phyloP scores from a whole-genome alignment of 2,888 invertebrate species.

The Trisateles emortualis region DNA sequence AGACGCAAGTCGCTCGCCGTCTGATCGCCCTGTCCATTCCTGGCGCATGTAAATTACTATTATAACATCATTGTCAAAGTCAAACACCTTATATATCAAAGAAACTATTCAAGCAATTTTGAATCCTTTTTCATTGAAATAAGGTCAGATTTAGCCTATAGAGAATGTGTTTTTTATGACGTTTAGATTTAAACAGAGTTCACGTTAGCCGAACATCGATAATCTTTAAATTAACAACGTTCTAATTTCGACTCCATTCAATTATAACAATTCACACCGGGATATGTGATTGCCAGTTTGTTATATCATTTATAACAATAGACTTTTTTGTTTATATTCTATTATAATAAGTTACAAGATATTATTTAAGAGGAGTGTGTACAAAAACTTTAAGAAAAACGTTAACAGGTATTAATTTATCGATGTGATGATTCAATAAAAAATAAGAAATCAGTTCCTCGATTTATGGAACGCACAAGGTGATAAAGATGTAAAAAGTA shows the following conservation, averaged over 20 bases:
- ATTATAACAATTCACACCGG: constrained; percentile 63
- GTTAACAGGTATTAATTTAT: constrained; percentile 37
- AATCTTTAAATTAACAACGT: constrained; percentile 59
- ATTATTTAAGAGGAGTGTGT: constrained; percentile 13
- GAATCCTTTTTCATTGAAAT: constrained; percentile 17
- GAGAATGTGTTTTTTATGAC: constrained; percentile 4
- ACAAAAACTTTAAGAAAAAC: constrained; percentile 27
- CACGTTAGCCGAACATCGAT: constrained; percentile 50
- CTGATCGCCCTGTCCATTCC: constrained; percentile 52
- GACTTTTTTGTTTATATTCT: constrained; percentile 27
- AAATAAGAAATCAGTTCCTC: constrained; percentile 24
- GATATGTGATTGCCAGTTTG: constrained; percentile 46
- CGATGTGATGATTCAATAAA: constrained; percentile 24
- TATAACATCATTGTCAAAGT: constrained; percentile 63
- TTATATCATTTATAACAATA: constrained; percentile 36
- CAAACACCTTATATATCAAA: constrained; percentile 40
- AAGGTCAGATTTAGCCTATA: constrained; percentile 8
- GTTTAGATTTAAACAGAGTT: constrained; percentile 2
- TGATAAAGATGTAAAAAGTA: constrained; percentile 14
- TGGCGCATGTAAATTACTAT: constrained; percentile 67
- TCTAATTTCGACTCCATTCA: constrained; percentile 64
- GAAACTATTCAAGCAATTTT: constrained; percentile 13
- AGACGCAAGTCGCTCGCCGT: constrained; percentile 26
- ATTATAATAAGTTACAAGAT: constrained; percentile 15
- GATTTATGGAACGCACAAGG: constrained; percentile 14